Conservation (phyloP, 1,140 invertebrate species). For the Tetragnatha versicolor region DNA sequence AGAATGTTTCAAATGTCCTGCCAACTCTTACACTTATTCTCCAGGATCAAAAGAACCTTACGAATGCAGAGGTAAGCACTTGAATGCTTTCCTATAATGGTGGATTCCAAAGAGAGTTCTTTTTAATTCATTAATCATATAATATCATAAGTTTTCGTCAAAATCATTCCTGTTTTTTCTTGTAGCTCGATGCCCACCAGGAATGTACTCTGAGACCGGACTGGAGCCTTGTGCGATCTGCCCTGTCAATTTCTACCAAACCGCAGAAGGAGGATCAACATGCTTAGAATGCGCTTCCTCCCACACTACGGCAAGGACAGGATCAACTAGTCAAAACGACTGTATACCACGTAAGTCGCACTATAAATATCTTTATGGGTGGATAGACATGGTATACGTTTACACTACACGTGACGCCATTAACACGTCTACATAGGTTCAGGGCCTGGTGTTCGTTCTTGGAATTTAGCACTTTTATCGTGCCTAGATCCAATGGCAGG, state of each 20-base stretch:
- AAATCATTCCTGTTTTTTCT: neutral
- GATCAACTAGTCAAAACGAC: conserved; percentile 78
- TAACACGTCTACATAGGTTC: too few relatives aligned
- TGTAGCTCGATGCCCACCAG: conserved; percentile 75
- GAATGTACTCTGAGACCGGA: conserved; percentile 92
- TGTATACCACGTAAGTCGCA: conserved; percentile 72
- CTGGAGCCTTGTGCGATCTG: conserved; percentile 93
- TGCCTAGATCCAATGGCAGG: too few relatives aligned
- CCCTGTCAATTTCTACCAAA: conserved; percentile 91
- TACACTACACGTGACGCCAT: too few relatives aligned
- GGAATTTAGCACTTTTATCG: too few relatives aligned
- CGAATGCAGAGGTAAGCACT: conserved; percentile 82
- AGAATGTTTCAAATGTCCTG: conserved; percentile 90
- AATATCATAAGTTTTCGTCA: too few relatives aligned
- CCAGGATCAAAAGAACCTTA: conserved; percentile 80
- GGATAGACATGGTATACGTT: too few relatives aligned
- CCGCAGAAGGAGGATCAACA: conserved; percentile 77
- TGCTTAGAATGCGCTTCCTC: conserved; percentile 88
- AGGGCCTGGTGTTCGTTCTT: too few relatives aligned
- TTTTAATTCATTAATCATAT: too few relatives aligned
- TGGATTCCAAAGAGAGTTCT: neutral
- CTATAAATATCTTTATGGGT: too few relatives aligned
- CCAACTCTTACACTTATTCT: conserved; percentile 89
- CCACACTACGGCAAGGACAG: conserved; percentile 79
- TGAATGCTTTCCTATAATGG: too few relatives aligned